Evolutionary conservation across 2,797 vertebrate genomes (phyloP).

Genomic region (Chaetodon trifasciatus): DNA sequence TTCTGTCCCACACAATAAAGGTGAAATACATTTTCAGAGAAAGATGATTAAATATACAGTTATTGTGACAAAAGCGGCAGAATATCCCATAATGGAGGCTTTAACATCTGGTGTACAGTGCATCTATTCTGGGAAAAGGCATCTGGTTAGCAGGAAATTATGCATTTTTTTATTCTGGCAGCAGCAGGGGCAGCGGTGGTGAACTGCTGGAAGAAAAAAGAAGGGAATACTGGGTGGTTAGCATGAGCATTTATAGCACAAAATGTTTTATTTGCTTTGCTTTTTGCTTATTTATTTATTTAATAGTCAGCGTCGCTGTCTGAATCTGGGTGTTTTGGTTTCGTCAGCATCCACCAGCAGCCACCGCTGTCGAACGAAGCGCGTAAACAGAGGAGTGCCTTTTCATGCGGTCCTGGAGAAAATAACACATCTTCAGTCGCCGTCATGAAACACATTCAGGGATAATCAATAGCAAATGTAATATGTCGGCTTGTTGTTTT

Average conservation of each 20-base stretch:
- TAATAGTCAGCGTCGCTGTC: not conserved
- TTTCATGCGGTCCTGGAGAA: not conserved
- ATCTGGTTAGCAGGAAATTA: slow-evolving; percentile 2
- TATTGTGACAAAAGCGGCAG: not conserved
- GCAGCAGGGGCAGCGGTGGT: not conserved
- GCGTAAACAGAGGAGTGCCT: not conserved
- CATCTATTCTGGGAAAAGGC: slow-evolving; percentile 3
- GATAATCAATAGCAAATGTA: not conserved
- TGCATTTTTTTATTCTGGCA: not conserved
- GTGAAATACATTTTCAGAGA: not conserved
- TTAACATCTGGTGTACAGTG: not conserved
- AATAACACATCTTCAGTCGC: not conserved
- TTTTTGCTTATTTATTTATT: not conserved
- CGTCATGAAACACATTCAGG: not conserved
- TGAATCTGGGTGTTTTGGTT: not conserved
- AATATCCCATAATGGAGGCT: not conserved
- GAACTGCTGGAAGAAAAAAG: not conserved
- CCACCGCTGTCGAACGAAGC: not conserved
- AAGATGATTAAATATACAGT: not conserved
- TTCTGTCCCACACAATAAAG: not conserved
- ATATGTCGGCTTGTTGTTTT: not conserved
- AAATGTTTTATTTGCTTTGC: not conserved
- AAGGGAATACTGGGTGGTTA: not conserved
- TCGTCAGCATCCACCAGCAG: not conserved
- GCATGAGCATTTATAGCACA: too few species aligned